These are phyloP conservation scores for Astur gentilis DNA, from an alignment of 2,113 vertebrate species.

Conservation along the genomic window DNA sequence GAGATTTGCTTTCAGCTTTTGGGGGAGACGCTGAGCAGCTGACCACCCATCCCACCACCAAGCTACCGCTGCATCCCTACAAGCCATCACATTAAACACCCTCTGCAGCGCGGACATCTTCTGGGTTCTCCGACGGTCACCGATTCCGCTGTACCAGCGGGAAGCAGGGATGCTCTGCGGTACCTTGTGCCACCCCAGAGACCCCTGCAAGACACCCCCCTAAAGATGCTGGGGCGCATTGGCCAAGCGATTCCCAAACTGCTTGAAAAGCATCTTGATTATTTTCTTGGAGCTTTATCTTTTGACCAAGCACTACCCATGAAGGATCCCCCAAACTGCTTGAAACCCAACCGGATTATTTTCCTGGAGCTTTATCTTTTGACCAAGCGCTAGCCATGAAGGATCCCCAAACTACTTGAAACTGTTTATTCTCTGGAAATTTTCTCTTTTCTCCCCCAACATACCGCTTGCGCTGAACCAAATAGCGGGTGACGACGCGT, in stretches of 20 bases:
- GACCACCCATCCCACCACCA: neutral
- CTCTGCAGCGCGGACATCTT: neutral
- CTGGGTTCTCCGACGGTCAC: rapidly evolving
- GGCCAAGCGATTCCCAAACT: neutral
- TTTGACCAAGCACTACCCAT: neutral
- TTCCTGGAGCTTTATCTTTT: neutral
- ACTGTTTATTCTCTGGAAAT: neutral
- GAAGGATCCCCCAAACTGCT: neutral
- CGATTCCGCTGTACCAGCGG: rapidly evolving
- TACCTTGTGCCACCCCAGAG: neutral
- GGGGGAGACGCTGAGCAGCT: neutral
- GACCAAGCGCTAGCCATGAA: neutral
- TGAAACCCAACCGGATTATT: neutral
- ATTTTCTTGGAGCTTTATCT: neutral
- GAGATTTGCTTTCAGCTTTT: neutral
- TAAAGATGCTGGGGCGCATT: no score
- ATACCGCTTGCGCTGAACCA: neutral
- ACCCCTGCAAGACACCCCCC: neutral
- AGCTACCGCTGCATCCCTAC: neutral
- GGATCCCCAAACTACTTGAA: neutral
- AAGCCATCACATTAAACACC: no score
- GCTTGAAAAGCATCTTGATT: neutral
- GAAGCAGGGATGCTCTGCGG: neutral
- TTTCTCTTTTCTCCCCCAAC: neutral
- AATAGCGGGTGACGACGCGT: rapidly evolving